Percentiles rank a stretch among this genome's conserved stretches.
Evolutionary conservation across 2,888 invertebrate genomes (phyloP).

Genomic region (Strigamia maritima): DNA sequence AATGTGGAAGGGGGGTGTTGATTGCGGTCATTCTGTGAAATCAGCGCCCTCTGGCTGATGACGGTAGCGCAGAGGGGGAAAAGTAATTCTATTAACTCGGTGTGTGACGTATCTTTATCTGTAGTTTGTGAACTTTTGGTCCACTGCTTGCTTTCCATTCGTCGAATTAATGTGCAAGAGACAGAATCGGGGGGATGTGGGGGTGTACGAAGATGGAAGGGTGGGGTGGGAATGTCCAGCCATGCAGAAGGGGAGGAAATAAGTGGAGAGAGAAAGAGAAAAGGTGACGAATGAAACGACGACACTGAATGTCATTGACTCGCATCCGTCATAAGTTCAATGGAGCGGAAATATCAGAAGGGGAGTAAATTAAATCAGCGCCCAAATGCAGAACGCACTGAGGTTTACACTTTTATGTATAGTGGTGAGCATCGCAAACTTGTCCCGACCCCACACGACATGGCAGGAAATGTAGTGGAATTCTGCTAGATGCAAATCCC

Average conservation of each 20-base stretch:
- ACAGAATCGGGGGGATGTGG: neutral
- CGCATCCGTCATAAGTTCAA: constrained; percentile 36
- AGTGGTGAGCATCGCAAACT: constrained; percentile 22
- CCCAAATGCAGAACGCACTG: constrained; percentile 32
- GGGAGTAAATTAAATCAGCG: constrained; percentile 34
- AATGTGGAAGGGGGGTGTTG: constrained; percentile 17
- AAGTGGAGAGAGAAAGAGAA: constrained; percentile 29
- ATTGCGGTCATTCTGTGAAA: constrained; percentile 32
- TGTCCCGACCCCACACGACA: constrained; percentile 5
- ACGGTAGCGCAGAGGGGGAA: constrained; percentile 14
- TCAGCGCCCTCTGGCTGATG: constrained; percentile 25
- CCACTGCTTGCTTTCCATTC: constrained; percentile 31
- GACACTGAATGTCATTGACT: constrained; percentile 31
- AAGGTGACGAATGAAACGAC: constrained; percentile 35
- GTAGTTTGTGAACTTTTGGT: constrained; percentile 21
- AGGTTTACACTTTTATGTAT: constrained; percentile 30
- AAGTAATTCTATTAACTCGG: constrained; percentile 26
- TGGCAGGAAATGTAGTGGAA: constrained; percentile 36
- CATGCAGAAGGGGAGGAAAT: constrained; percentile 34
- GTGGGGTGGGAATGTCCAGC: constrained; percentile 22
- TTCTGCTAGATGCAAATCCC: constrained; percentile 1
- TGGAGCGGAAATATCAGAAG: constrained; percentile 12
- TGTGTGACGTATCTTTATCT: constrained; percentile 33
- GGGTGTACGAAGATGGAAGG: neutral
- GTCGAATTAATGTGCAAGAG: constrained; percentile 34